Conservation (phyloP, 2,797 vertebrate genomes). For the Clarias fuscus region DNA sequence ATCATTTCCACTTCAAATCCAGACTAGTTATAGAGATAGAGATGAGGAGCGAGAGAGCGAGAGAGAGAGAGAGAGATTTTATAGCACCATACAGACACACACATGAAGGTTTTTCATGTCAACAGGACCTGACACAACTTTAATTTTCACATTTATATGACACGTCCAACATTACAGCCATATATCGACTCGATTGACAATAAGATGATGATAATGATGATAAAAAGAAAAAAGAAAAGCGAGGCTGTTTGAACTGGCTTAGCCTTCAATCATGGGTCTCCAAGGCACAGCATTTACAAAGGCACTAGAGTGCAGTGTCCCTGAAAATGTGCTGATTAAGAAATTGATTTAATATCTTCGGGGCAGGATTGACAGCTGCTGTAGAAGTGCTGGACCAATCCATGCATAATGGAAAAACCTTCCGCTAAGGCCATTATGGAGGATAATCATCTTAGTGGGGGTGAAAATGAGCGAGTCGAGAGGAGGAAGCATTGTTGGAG, state of each 20-base stretch:
- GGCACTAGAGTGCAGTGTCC: slow-evolving; percentile 11
- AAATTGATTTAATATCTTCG: slow-evolving; percentile 55
- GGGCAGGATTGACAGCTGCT: slow-evolving; percentile 41
- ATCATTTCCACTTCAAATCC: too few species aligned
- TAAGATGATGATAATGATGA: not conserved
- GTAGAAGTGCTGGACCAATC: slow-evolving; percentile 23
- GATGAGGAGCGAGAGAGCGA: too few species aligned
- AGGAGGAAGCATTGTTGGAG: slow-evolving; percentile 25
- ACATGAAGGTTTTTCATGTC: not conserved
- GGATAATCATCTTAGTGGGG: slow-evolving; percentile 49
- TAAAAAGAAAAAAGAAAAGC: not conserved
- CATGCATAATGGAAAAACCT: slow-evolving; percentile 42
- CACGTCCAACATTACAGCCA: not conserved
- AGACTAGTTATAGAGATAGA: too few species aligned
- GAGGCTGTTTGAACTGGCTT: slow-evolving; percentile 25
- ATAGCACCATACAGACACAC: too few species aligned
- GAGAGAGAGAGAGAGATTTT: not conserved
- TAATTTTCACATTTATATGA: not conserved
- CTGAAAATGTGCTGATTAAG: slow-evolving; percentile 49
- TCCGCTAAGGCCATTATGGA: slow-evolving; percentile 47
- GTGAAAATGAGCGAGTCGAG: slow-evolving; percentile 29
- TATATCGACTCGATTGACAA: not conserved
- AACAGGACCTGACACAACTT: not conserved
- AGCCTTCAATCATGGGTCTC: slow-evolving; percentile 23
- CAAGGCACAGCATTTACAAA: slow-evolving; percentile 19